A percentile compares a stretch with the other conserved stretches of the same genome.
phyloP scores from a whole-genome alignment of 2,888 invertebrate species.

The Drosophila yooni region DNA sequence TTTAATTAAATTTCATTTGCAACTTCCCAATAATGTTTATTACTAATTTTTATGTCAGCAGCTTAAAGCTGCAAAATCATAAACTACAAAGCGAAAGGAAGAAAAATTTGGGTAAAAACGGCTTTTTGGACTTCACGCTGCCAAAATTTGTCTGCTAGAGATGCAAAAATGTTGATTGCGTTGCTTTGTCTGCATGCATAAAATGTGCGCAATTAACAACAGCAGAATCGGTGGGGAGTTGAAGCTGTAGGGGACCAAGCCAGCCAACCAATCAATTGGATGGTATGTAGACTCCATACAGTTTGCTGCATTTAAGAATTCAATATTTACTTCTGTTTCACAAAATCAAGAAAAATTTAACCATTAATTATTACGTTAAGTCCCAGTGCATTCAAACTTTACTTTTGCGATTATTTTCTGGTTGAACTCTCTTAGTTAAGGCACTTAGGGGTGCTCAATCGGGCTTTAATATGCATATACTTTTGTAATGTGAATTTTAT shows the following conservation, averaged over 20 bases:
- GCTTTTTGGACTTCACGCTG: neutral
- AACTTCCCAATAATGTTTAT: neutral
- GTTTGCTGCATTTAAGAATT: neutral
- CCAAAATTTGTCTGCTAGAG: constrained; percentile 8
- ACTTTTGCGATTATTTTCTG: neutral
- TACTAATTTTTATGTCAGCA: neutral
- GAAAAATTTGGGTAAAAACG: constrained; percentile 12
- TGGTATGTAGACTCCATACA: neutral
- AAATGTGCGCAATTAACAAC: constrained; percentile 10
- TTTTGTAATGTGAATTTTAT: neutral
- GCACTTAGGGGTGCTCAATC: too few species aligned
- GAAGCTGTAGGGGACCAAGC: neutral
- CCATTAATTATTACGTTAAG: neutral
- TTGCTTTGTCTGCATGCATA: constrained; percentile 26
- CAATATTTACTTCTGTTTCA: neutral
- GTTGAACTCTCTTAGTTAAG: neutral
- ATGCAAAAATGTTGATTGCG: constrained; percentile 29
- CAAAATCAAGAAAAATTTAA: neutral
- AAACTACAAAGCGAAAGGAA: constrained; percentile 14
- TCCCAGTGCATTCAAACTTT: neutral
- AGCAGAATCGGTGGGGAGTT: neutral
- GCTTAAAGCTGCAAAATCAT: neutral
- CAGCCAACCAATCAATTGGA: too few species aligned
- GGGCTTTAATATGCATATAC: neutral
- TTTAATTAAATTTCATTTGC: neutral